Percentiles rank a stretch among this genome's conserved stretches.
These are phyloP conservation scores for Dendrolimus pini DNA, from an alignment of 2,888 invertebrate genomes.

Conservation along the genomic window DNA sequence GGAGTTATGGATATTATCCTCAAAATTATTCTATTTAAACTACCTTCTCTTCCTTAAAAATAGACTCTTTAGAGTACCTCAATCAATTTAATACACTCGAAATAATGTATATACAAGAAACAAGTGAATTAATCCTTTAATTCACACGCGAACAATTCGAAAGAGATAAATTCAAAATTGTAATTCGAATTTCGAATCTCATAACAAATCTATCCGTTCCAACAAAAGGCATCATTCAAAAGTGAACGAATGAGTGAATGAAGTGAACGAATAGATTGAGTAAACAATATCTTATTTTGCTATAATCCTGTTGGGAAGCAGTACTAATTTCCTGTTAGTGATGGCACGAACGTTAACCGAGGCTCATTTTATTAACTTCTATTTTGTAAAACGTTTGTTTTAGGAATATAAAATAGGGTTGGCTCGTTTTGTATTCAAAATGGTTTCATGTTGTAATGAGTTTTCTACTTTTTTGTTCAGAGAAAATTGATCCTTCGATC, in stretches of 20 bases:
- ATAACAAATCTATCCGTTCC: background rate
- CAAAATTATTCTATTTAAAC: too few relatives aligned
- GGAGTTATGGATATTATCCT: too few relatives aligned
- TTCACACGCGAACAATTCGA: conserved; percentile 23
- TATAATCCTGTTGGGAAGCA: conserved; percentile 66
- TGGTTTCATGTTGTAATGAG: background rate
- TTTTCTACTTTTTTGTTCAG: background rate
- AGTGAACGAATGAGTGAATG: conserved; percentile 30
- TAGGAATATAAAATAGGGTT: conserved; percentile 33
- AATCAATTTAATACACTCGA: too few relatives aligned
- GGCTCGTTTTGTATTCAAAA: conserved; percentile 1
- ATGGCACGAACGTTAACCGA: conserved; percentile 50
- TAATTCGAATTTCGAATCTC: background rate
- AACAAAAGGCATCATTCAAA: background rate
- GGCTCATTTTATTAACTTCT: conserved; percentile 45
- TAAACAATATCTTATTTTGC: conserved; percentile 74
- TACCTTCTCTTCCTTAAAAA: too few relatives aligned
- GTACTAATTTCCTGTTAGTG: conserved; percentile 72
- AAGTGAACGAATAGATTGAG: conserved; percentile 60
- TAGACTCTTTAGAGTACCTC: too few relatives aligned
- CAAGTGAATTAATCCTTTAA: background rate
- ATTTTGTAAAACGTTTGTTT: conserved; percentile 45
- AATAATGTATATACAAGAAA: too few relatives aligned
- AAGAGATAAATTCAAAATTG: background rate
- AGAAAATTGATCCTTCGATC: background rate